Evolutionary conservation across 2,888 invertebrate species (phyloP).

Genomic region (Nematopogon swammerdamellus): DNA sequence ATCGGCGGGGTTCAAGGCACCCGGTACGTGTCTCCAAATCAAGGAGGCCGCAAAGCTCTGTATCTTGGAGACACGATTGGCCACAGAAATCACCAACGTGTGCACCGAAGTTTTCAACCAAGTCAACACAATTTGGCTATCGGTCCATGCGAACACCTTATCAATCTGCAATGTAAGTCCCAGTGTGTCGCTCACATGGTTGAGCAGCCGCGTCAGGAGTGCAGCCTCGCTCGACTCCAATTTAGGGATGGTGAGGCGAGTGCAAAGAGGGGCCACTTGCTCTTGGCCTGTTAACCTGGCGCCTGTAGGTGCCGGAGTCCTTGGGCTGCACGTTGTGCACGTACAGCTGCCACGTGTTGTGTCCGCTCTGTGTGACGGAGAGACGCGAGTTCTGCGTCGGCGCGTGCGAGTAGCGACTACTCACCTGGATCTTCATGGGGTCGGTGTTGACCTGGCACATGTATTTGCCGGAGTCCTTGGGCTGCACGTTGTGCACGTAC

Average conservation of each 20-base stretch:
- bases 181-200: background rate
- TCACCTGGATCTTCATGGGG: too few relatives aligned
- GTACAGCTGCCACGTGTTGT: too few relatives aligned
- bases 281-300: too few relatives aligned
- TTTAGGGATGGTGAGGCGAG: slow-evolving; percentile 1
- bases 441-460: too few relatives aligned
- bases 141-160: background rate
- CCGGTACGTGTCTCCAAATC: slow-evolving; percentile 5
- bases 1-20: slow-evolving; percentile 3
- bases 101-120: background rate
- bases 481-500: too few relatives aligned
- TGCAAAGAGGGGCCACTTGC: slow-evolving; percentile 1
- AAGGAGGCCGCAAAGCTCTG: background rate
- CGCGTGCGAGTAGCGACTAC: too few relatives aligned
- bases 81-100: slow-evolving; percentile 1
- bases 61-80: slow-evolving; percentile 2
- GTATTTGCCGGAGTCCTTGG: too few relatives aligned
- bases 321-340: too few relatives aligned
- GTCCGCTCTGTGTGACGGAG: too few relatives aligned
- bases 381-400: too few relatives aligned
- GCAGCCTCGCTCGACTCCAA: slow-evolving; percentile 1
- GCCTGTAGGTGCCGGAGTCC: too few relatives aligned
- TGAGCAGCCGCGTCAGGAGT: background rate
- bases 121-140: background rate
- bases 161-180: background rate